These are phyloP conservation scores for Takifugu rubripes DNA, from an alignment of 2,797 vertebrate species.

Conservation along the genomic window DNA sequence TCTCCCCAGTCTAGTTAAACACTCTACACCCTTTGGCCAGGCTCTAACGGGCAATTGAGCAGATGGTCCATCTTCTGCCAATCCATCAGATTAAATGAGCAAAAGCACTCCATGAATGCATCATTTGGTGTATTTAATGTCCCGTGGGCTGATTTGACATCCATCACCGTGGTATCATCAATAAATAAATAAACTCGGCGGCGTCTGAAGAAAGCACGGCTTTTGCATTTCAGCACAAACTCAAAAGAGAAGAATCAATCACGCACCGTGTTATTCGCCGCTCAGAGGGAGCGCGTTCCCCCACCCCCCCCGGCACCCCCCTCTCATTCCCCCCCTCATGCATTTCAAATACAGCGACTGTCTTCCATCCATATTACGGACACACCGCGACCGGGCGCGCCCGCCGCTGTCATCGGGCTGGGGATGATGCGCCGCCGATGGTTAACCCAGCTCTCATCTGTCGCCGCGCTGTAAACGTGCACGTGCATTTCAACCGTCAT, in stretches of 20 bases:
- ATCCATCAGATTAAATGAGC: not conserved
- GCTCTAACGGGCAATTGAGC: not conserved
- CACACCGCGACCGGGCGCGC: conserved; percentile 15
- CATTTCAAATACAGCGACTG: conserved; percentile 19
- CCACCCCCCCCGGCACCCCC: not conserved
- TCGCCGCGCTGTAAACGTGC: conserved; percentile 16
- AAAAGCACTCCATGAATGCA: not conserved
- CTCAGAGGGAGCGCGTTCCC: conserved; percentile 5
- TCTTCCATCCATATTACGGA: conserved; percentile 30
- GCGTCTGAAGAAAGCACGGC: not conserved
- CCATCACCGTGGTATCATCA: conserved; percentile 1
- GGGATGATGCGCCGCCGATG: conserved; percentile 24
- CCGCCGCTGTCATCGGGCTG: conserved; percentile 21
- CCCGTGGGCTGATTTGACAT: conserved; percentile 1
- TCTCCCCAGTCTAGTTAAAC: no score
- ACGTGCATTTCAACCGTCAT: not conserved
- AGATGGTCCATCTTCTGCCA: not conserved
- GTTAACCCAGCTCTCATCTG: conserved; percentile 23
- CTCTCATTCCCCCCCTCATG: conserved; percentile 3
- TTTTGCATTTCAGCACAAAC: not conserved
- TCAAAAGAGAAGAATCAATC: conserved; percentile 29
- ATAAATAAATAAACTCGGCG: conserved; percentile 4
- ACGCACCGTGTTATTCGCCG: conserved; percentile 31
- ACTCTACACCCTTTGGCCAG: no score
- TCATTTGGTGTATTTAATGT: not conserved